Evolutionary conservation across 37 sponge, comb jelly and placozoan species (phyloP), one percentile per base, ranked within the genome.

Genomic region (Eunapius fragilis): DNA sequence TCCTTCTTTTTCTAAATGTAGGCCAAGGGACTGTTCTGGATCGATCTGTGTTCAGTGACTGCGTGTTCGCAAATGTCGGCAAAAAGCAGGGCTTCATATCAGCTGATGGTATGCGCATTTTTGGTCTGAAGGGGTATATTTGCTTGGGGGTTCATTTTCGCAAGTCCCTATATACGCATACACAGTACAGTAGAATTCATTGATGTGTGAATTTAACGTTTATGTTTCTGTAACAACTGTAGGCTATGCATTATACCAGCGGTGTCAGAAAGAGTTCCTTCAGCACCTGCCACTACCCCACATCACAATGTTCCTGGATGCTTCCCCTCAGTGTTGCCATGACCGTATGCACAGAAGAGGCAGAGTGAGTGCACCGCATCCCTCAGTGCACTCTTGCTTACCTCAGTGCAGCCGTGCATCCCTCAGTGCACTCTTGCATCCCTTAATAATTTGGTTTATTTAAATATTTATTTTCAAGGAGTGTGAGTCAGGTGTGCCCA

Each of bases 41-140:
- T 76, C 83, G 95, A 31, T 96, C 97, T 6, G 92, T 96, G 24
- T 96, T 86, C 88, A 94, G 97, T 84, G 97, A 96, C 71, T 82
- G 82, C 77, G 97, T 96, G 26, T 96, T 96, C 92, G 97, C 97
- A 2, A 71, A 87, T 77, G 94, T 94, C n/a, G 92, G 97, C 35
- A 75, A 17, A 31, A 82, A 68, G 23, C 92, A 96, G 80, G 95
- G 95, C 2, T 91, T 85, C 79, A 96, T 96, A 5, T 85, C 81
- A 23, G 14, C 76, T 35, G 93, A 90, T 84, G 96, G 95, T 94
- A 58, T 34, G 36, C 3, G 27, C 23, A 82, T 48, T 35, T 2
- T 58, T 6, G 28, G 22, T 24, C 17, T 12, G 13, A 75, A 27
- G 25, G n/a, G n/a, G n/a, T n/a, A n/a, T n/a, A n/a, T n/a, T n/a